Evolutionary conservation across 2,113 vertebrate species (phyloP).

Genomic region (Aegypius monachus): DNA sequence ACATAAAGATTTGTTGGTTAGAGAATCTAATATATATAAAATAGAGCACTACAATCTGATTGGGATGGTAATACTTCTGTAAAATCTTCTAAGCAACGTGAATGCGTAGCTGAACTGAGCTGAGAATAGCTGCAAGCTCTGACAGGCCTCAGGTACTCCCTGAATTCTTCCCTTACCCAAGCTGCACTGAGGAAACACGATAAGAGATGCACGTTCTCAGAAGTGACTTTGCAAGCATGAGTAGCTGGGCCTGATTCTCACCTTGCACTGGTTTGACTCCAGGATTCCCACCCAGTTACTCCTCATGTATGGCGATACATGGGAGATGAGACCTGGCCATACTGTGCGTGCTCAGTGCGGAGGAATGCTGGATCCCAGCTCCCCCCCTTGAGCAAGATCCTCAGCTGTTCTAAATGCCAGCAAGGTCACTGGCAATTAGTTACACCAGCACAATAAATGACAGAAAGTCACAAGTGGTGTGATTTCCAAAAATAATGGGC

Average conservation of each 20-base stretch:
- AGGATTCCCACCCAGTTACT: neutral
- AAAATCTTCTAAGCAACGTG: neutral
- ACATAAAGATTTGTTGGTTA: constrained; percentile 6
- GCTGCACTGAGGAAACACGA: rapidly evolving
- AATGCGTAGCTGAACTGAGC: neutral
- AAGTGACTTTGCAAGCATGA: neutral
- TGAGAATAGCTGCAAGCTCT: neutral
- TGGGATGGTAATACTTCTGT: neutral
- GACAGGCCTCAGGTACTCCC: neutral
- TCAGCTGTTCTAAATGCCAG: neutral
- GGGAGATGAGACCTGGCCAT: neutral
- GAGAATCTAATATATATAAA: neutral
- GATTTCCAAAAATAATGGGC: neutral
- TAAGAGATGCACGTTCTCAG: rapidly evolving
- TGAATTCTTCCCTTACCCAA: neutral
- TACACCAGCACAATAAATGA: neutral
- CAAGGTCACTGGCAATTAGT: neutral
- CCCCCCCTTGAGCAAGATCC: neutral
- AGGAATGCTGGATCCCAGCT: neutral
- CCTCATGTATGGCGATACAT: rapidly evolving
- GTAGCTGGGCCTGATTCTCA: neutral
- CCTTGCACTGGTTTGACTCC: neutral
- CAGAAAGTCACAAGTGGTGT: neutral
- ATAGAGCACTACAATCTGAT: neutral
- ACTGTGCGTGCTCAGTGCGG: rapidly evolving